These are phyloP conservation scores for Callaeas wilsoni DNA, from an alignment of 2,113 vertebrate genomes.

Conservation along the genomic window DNA sequence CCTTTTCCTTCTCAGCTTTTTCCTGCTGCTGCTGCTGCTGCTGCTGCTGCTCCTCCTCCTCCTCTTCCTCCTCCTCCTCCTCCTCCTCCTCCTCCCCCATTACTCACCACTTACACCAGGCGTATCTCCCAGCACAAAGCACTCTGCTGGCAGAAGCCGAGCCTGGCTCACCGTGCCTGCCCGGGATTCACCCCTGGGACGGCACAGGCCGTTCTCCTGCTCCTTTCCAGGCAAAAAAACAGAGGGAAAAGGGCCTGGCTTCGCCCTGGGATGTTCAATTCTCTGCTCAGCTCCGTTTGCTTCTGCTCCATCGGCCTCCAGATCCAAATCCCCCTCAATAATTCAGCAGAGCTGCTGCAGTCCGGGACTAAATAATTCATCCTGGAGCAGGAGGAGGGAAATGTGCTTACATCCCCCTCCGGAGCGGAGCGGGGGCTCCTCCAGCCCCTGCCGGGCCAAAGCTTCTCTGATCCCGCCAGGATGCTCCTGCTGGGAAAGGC, in stretches of 20 bases:
- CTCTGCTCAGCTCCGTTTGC: neutral
- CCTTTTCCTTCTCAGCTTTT: neutral
- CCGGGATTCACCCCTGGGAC: neutral
- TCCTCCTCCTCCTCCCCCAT: neutral
- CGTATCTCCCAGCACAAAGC: neutral
- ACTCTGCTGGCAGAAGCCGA: neutral
- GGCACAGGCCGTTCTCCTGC: neutral
- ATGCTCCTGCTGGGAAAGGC: neutral
- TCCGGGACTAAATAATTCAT: conserved; percentile 49
- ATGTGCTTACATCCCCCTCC: neutral
- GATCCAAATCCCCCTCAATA: conserved; percentile 39
- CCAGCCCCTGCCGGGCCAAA: neutral
- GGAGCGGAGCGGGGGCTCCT: neutral
- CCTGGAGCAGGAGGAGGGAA: neutral
- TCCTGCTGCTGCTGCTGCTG: no score
- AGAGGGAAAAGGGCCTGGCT: neutral
- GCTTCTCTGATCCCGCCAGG: neutral
- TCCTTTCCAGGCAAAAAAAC: neutral
- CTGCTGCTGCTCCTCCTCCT: neutral
- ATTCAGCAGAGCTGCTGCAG: conserved; percentile 16
- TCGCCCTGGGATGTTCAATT: neutral
- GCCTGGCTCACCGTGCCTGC: neutral
- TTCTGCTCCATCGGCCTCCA: conserved; percentile 27
- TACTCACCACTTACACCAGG: neutral
- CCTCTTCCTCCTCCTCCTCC: neutral